Evolutionary conservation across 2,888 invertebrate species (phyloP), one percentile per base, ranked within the genome.

Genomic region (Hypomecis punctinalis): DNA sequence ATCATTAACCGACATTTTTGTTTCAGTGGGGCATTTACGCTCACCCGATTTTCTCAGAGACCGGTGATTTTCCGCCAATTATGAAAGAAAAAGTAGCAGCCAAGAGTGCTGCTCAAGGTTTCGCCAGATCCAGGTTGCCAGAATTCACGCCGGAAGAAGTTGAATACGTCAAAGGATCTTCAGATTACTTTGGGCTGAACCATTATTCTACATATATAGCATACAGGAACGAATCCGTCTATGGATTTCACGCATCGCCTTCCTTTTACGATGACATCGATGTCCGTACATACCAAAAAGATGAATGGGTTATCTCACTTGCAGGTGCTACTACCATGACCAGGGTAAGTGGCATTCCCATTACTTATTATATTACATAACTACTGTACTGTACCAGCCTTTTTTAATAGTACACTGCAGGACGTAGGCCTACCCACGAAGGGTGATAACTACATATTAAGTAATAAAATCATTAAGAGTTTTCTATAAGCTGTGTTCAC

Each of bases 141-240:
- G 77, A 79, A 48, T 80, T 81, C 35, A 79, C 81, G 5, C 74
- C 77, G 0, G 80, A 82, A 49, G 85, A 87, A 65, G 75, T 76
- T 5, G 70, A 73, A 0, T 78, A 80, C 9, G 74, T 86, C 0
- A 78, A 75, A 59, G 89, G 88, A 4, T 68, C 82, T 3, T 73
- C 78, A 0, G 89, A 90, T 66, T 88, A 84, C 76, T 80, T 87
- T 9, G 85, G 96, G 2, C 81, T 96, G 6, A 96, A 96, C 75
- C 94, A 95, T 67, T 97, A 96, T 78, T 94, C 95, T 0, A 85
- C 94, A 0, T 81, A 51, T 0, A 57, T 80, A 1, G 68, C 82
- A n/a, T 80, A 80, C 42, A 77, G 78, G 68, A 79, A 80, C 40
- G 76, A 76, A 37, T 76, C 76, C n/a, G 69, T 76, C 0, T 56